phyloP scores from a whole-genome alignment of 1,140 invertebrate species.

The Cydia fagiglandana region DNA sequence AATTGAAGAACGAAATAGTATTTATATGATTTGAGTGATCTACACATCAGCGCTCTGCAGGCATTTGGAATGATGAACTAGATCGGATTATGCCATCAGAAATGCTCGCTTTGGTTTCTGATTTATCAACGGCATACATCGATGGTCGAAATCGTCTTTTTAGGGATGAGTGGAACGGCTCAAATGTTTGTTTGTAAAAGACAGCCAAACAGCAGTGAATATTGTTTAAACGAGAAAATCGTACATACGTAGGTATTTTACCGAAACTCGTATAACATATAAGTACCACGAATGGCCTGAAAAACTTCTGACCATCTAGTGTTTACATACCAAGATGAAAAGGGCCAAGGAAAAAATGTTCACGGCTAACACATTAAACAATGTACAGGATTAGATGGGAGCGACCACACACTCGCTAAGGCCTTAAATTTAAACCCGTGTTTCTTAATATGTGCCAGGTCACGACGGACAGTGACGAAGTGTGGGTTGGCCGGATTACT shows the following conservation, averaged over 20 bases:
- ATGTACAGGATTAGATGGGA: conserved; percentile 36
- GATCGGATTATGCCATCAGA: not conserved
- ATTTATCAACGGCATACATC: not conserved
- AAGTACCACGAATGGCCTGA: too few species aligned
- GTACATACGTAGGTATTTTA: too few species aligned
- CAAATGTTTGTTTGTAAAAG: not conserved
- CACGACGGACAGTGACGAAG: conserved; percentile 66
- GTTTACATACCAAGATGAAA: too few species aligned
- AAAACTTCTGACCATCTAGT: too few species aligned
- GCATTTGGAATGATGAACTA: not conserved
- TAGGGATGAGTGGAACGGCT: not conserved
- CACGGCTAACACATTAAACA: not conserved
- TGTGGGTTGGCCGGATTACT: conserved; percentile 55
- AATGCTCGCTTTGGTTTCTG: conserved; percentile 6
- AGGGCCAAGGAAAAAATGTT: not conserved
- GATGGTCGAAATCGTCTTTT: not conserved
- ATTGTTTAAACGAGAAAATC: not conserved
- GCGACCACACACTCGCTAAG: conserved; percentile 51
- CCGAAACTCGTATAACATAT: too few species aligned
- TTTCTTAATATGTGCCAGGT: conserved; percentile 60
- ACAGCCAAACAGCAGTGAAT: not conserved
- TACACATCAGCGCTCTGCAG: not conserved
- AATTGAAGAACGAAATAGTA: too few species aligned
- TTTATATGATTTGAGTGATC: not conserved
- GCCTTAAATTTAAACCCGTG: conserved; percentile 61